Conservation (phyloP, 2,888 invertebrate species). For the Xestobium rufovillosum region DNA sequence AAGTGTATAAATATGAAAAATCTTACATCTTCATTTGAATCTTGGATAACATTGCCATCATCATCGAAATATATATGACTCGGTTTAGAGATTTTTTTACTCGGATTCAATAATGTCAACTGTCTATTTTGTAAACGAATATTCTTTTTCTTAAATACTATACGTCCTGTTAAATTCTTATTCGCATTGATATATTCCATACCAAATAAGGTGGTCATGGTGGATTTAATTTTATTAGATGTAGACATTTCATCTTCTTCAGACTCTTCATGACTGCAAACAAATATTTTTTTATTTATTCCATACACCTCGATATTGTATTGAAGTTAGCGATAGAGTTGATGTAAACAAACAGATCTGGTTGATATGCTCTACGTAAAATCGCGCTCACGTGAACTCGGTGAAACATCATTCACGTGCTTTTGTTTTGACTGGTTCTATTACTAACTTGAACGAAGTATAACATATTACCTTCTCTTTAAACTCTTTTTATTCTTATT, state of each 20-base stretch:
- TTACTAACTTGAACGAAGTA: too few relatives aligned
- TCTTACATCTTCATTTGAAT: conserved; percentile 31
- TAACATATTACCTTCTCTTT: conserved; percentile 2
- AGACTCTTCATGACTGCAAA: conserved; percentile 50
- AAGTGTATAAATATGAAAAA: too few relatives aligned
- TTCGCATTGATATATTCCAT: too few relatives aligned
- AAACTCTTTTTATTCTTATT: neutral
- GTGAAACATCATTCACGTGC: too few relatives aligned
- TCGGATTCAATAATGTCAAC: conserved; percentile 43
- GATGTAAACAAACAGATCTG: too few relatives aligned
- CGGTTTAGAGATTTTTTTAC: conserved; percentile 42
- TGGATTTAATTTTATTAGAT: conserved; percentile 50
- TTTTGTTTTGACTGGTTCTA: too few relatives aligned
- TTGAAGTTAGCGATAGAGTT: too few relatives aligned
- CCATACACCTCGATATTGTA: too few relatives aligned
- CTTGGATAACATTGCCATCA: conserved; percentile 51
- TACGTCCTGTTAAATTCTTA: conserved; percentile 46
- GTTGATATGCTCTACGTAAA: too few relatives aligned
- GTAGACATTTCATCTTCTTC: conserved; percentile 42
- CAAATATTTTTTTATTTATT: too few relatives aligned
- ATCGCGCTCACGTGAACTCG: too few relatives aligned
- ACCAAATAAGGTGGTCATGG: conserved; percentile 61
- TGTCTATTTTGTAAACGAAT: conserved; percentile 51
- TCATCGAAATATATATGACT: conserved; percentile 62
- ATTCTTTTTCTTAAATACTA: conserved; percentile 57